phyloP scores from a whole-genome alignment of 2,797 vertebrate genomes.

The Pampus argenteus region DNA sequence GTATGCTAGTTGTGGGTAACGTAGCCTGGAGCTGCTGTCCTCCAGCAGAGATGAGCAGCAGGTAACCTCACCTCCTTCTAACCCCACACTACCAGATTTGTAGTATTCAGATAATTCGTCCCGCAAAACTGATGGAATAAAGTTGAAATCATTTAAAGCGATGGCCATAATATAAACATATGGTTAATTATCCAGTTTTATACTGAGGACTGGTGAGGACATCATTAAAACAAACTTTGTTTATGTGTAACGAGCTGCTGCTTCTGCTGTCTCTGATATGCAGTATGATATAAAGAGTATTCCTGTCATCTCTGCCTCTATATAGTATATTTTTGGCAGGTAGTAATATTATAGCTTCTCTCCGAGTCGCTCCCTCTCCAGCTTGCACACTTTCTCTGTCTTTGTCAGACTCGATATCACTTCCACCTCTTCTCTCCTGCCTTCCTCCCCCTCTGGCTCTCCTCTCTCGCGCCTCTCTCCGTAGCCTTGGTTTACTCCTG shows the following conservation, averaged over 20 bases:
- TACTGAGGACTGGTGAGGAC: too few species aligned
- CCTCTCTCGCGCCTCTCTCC: constrained; percentile 22
- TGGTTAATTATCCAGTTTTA: neutral
- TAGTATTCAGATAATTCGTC: neutral
- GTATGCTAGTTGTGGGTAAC: too few species aligned
- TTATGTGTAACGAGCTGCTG: too few species aligned
- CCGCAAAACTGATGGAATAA: neutral
- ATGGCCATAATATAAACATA: neutral
- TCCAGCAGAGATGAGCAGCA: too few species aligned
- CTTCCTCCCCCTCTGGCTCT: neutral
- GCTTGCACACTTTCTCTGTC: constrained; percentile 11
- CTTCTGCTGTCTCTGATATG: neutral
- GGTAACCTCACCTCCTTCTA: too few species aligned
- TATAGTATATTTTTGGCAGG: neutral
- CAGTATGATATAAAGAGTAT: neutral
- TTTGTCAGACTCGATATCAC: constrained; percentile 46
- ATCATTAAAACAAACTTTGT: too few species aligned
- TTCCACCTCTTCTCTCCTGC: neutral
- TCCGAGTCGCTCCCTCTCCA: neutral
- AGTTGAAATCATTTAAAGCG: neutral
- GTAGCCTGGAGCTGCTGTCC: too few species aligned
- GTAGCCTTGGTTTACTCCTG: constrained; percentile 37
- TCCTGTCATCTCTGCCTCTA: neutral
- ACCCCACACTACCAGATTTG: too few species aligned
- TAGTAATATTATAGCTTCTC: constrained; percentile 13